phyloP scores from a whole-genome alignment of 2,797 vertebrate species.

The Silurus aristotelis region DNA sequence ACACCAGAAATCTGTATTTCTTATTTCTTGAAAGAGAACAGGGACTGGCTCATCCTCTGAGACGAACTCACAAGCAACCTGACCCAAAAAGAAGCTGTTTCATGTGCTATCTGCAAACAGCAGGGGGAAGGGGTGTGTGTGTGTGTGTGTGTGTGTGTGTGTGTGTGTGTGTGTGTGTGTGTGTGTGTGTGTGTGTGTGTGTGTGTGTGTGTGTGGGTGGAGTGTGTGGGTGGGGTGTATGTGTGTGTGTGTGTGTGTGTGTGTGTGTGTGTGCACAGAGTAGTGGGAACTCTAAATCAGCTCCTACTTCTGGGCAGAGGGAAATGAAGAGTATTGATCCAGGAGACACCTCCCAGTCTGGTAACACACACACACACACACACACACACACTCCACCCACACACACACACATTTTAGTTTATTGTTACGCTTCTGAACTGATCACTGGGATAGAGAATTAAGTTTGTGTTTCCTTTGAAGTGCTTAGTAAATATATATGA shows the following conservation, averaged over 20 bases:
- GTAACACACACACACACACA: constrained; percentile 12
- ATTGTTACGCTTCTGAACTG: neutral
- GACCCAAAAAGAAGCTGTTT: constrained; percentile 40
- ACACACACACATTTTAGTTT: neutral
- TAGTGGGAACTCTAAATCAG: constrained; percentile 50
- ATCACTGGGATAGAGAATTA: neutral
- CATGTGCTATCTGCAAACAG: constrained; percentile 36
- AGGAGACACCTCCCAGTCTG: constrained; percentile 23
- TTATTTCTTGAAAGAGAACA: constrained; percentile 25
- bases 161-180: neutral
- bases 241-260: constrained; percentile 13
- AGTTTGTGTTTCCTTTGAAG: constrained; percentile 3
- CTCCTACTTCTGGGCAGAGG: constrained; percentile 38
- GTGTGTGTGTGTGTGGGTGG: neutral
- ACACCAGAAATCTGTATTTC: constrained; percentile 42
- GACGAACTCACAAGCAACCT: constrained; percentile 34
- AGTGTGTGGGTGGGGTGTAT: constrained; percentile 9
- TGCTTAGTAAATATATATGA: neutral
- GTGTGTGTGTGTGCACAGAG: neutral
- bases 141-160: constrained; percentile 6
- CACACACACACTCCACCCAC: constrained; percentile 2
- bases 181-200: constrained; percentile 15
- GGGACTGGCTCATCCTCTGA: constrained; percentile 14
- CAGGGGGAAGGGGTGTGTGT: constrained; percentile 4
- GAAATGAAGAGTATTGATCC: constrained; percentile 54